A percentile compares a stretch with the other conserved stretches of the same genome.
Conservation (phyloP, 2,113 vertebrate species). For the Isichthys henryi region DNA sequence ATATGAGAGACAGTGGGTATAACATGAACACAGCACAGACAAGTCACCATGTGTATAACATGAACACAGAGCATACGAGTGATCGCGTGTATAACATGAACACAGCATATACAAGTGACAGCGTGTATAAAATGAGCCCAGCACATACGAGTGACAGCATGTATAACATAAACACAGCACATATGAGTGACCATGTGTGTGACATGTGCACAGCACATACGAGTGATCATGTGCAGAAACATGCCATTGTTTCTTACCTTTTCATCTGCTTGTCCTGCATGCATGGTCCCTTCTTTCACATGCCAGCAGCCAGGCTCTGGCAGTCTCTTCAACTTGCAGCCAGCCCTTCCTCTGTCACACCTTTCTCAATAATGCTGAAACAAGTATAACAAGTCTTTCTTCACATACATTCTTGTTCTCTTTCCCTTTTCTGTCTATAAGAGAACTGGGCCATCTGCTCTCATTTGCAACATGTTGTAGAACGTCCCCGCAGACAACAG, state of each 20-base stretch:
- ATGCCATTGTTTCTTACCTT: not conserved
- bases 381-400: constrained; percentile 57
- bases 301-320: not conserved
- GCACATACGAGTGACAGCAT: not conserved
- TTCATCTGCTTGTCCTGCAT: not conserved
- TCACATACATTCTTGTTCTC: constrained; percentile 24
- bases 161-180: not conserved
- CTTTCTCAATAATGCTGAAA: constrained; percentile 47
- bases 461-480: not conserved
- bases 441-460: not conserved
- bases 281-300: not conserved
- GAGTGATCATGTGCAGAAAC: not conserved
- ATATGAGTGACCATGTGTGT: not conserved
- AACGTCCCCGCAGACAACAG: not conserved
- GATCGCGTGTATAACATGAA: not conserved
- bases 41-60: not conserved
- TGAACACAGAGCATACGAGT: not conserved
- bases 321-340: not conserved
- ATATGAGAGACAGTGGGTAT: no score
- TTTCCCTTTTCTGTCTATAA: not conserved
- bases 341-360: not conserved
- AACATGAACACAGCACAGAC: not conserved
- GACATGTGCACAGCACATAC: not conserved
- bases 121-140: not conserved
- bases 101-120: not conserved